Base-by-base conservation (phyloP, 2,113 vertebrate genomes). In the Sinosuthora webbiana region DNA sequence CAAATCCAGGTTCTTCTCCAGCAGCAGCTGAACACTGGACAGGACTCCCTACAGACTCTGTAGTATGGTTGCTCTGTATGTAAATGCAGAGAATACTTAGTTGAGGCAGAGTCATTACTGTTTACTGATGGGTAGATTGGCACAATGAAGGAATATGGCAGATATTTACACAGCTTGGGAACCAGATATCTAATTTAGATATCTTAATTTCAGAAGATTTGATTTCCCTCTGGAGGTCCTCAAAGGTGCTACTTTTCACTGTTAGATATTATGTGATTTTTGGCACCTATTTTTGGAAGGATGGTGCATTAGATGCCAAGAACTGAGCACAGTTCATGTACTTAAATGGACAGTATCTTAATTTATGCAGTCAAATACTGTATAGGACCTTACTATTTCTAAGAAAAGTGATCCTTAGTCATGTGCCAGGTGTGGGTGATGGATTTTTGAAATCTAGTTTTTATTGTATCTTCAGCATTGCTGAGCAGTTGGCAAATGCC, bases 401-500 rank as follows among this genome's bases (percentile, higher is more conserved):
- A 35, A 77, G 82, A 85, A 65, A 71, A 49, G 5, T 0, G 8
- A 69, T 49, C 30, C 23, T 86, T 45, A 69, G 31, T 70, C 21
- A 53, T 33, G n/a, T 30, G 15, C 10, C 37, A 3, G 1, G 6
- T 90, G n/a, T 60, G 31, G 41, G 9, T 73, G 39, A 86, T 16
- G 60, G 30, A 49, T 39, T 81, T 89, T n/a, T 84, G 35, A 17
- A 50, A 53, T 35, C 16, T 9, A 7, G 3, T 67, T 82, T 84
- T 74, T 37, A 37, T 31, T 25, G 14, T n/a, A 19, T 30, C 28
- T 67, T 84, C 50, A 67, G 27, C 20, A 23, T 31, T 4, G 6
- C 19, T 42, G 52, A 62, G 47, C 30, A 60, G 41, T 30, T 0
- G 0, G 35, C 11, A n/a, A 60, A 50, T 42, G 20, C 4, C 41